phyloP scores from a whole-genome alignment of 2,113 vertebrate species.

The Phyllostomus hastatus region DNA sequence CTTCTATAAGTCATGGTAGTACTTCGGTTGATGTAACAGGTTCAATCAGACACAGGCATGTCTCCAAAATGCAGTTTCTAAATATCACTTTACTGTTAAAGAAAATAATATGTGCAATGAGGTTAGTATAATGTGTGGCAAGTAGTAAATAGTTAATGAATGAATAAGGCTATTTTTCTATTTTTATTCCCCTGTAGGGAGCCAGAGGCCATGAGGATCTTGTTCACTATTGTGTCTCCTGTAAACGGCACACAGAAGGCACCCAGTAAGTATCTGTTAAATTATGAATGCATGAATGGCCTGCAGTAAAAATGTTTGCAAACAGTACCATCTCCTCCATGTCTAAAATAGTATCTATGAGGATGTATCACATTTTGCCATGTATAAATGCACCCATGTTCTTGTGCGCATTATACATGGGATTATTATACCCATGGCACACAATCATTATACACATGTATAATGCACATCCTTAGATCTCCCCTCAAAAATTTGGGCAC shows the following conservation, averaged over 20 bases:
- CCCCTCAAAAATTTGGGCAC: too few relatives aligned
- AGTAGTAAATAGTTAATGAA: background rate
- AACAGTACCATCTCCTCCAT: background rate
- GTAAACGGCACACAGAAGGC: background rate
- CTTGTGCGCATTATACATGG: too few relatives aligned
- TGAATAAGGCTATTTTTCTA: conserved; percentile 9
- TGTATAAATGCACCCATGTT: too few relatives aligned
- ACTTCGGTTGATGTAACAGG: background rate
- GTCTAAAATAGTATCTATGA: background rate
- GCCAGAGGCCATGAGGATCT: background rate
- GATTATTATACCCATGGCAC: too few relatives aligned
- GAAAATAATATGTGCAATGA: conserved; percentile 7
- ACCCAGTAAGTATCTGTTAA: background rate
- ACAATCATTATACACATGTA: too few relatives aligned
- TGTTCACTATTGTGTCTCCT: background rate
- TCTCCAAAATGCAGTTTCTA: background rate
- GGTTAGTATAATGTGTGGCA: background rate
- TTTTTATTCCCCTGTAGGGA: background rate
- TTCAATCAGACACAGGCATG: background rate
- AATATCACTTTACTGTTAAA: conserved; percentile 32
- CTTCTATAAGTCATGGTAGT: conserved; percentile 9
- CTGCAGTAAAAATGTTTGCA: conserved; percentile 11
- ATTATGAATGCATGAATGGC: background rate
- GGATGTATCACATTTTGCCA: background rate
- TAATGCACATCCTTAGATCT: too few relatives aligned